Percentiles rank a stretch among this genome's conserved stretches.
phyloP scores from a whole-genome alignment of 2,113 vertebrate species.

The Entelurus aequoreus region DNA sequence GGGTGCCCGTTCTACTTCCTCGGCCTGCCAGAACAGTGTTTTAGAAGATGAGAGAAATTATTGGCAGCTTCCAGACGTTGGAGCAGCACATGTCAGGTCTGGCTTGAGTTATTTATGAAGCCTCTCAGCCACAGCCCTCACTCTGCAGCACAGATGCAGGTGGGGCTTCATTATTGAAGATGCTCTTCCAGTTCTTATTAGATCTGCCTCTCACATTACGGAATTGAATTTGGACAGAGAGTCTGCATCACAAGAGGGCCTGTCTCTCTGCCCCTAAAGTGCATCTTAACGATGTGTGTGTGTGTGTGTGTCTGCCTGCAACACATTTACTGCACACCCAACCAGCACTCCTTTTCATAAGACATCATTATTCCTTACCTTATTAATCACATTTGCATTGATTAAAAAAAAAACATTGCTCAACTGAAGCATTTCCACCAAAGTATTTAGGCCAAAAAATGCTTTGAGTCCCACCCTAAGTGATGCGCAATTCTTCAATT shows the following conservation, averaged over 20 bases:
- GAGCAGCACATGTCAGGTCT: conserved; percentile 57
- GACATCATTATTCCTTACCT: conserved; percentile 12
- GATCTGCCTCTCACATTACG: conserved; percentile 69
- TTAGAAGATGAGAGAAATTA: conserved; percentile 55
- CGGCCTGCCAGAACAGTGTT: conserved; percentile 39
- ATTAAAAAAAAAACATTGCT: neutral
- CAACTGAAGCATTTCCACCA: neutral
- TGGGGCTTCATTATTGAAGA: conserved; percentile 68
- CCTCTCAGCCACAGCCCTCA: conserved; percentile 43
- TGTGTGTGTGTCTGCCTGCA: too few species aligned
- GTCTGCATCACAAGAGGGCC: conserved; percentile 44
- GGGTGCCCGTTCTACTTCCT: conserved; percentile 10
- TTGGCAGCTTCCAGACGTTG: conserved; percentile 59
- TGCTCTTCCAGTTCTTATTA: conserved; percentile 68
- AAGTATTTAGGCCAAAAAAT: conserved; percentile 16
- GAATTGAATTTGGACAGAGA: conserved; percentile 61
- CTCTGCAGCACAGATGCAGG: conserved; percentile 58
- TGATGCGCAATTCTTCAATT: conserved; percentile 17
- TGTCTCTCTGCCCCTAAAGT: conserved; percentile 27
- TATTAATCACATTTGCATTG: conserved; percentile 23
- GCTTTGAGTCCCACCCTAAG: conserved; percentile 9
- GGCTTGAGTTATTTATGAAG: conserved; percentile 66
- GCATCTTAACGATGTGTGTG: conserved; percentile 14
- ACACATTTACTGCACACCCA: conserved; percentile 11
- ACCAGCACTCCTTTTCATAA: conserved; percentile 4